phyloP scores from a whole-genome alignment of 2,888 invertebrate species.

The Hyles lineata region DNA sequence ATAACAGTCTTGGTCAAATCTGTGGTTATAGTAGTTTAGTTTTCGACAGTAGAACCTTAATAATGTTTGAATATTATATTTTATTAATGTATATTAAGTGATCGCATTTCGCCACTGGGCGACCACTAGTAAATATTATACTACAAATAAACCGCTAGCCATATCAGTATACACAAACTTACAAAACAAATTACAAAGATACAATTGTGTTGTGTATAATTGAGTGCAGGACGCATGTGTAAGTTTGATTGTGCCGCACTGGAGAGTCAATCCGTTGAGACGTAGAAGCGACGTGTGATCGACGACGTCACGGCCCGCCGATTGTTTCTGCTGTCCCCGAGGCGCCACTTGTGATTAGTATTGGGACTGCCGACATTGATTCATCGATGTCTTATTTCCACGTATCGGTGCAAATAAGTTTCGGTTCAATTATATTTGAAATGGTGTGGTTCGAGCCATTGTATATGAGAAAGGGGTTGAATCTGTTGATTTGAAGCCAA shows the following conservation, averaged over 20 bases:
- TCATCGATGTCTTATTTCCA: conserved; percentile 25
- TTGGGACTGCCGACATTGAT: conserved; percentile 22
- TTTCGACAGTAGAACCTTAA: too few relatives aligned
- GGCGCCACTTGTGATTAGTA: conserved; percentile 30
- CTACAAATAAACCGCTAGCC: too few relatives aligned
- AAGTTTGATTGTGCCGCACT: conserved; percentile 74
- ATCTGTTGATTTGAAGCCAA: too few relatives aligned
- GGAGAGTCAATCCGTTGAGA: conserved; percentile 37
- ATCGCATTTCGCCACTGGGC: too few relatives aligned
- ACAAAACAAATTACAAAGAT: not conserved
- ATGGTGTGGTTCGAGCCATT: not conserved
- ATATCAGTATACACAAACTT: too few relatives aligned
- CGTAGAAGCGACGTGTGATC: conserved; percentile 10
- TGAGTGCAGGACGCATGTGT: conserved; percentile 72
- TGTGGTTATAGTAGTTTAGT: too few relatives aligned
- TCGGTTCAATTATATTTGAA: conserved; percentile 30
- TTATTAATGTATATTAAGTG: too few relatives aligned
- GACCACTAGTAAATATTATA: too few relatives aligned
- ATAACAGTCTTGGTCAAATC: too few relatives aligned
- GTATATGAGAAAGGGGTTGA: not conserved
- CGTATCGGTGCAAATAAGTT: conserved; percentile 33
- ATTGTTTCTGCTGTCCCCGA: conserved; percentile 34
- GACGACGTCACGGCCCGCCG: conserved; percentile 30
- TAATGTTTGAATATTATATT: too few relatives aligned
- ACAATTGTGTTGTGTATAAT: not conserved